Evolutionary conservation across 2,888 invertebrate species (phyloP).

Genomic region (Hydraecia micacea): DNA sequence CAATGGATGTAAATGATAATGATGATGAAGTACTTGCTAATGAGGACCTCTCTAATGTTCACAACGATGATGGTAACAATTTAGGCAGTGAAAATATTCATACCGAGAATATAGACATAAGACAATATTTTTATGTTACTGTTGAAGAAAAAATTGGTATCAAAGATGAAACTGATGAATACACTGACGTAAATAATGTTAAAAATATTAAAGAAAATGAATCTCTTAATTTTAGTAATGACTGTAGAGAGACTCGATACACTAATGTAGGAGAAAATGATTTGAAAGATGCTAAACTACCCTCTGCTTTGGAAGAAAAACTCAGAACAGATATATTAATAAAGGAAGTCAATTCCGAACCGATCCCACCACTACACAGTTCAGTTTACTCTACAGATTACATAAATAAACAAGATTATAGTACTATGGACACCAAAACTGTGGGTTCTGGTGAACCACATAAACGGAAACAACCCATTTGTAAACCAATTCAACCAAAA

Average conservation of each 20-base stretch:
- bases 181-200: not conserved
- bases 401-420: not conserved
- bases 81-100: not conserved
- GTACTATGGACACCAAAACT: no score
- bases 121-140: not conserved
- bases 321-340: not conserved
- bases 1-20: slow-evolving; percentile 6
- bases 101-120: not conserved
- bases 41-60: not conserved
- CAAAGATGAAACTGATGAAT: not conserved
- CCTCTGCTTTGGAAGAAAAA: not conserved
- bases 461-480: not conserved
- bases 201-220: not conserved
- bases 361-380: not conserved
- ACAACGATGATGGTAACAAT: not conserved
- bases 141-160: not conserved
- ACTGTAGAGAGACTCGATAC: not conserved
- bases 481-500: not conserved
- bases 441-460: no score
- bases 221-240: not conserved
- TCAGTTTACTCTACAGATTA: not conserved
- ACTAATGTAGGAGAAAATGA: not conserved
- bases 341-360: not conserved
- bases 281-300: not conserved
- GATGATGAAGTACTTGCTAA: not conserved